phyloP scores from a whole-genome alignment of 2,797 vertebrate genomes.

The Ambastaia sidthimunki region DNA sequence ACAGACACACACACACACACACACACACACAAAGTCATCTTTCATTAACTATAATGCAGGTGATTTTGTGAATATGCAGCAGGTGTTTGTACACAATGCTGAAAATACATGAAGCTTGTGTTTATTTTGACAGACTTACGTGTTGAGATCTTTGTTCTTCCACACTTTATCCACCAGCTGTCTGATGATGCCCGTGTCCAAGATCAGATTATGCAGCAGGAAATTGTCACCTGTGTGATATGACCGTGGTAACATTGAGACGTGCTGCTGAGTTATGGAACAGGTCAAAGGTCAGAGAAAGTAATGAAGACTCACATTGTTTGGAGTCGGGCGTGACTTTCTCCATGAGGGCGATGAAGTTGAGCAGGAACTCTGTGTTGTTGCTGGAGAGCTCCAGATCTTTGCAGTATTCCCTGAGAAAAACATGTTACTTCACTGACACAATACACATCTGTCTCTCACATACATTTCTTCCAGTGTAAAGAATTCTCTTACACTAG shows the following conservation, averaged over 20 bases:
- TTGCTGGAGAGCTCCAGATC: slow-evolving; percentile 95
- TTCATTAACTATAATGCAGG: background rate
- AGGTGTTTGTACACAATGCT: background rate
- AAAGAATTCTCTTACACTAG: too few species aligned
- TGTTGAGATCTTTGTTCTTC: slow-evolving; percentile 95
- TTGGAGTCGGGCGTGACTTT: slow-evolving; percentile 99
- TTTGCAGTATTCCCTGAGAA: slow-evolving; percentile 97
- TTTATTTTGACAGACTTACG: slow-evolving; percentile 71
- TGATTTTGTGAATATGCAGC: background rate
- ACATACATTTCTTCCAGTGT: too few species aligned
- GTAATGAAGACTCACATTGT: slow-evolving; percentile 86
- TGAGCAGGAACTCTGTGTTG: slow-evolving; percentile 98
- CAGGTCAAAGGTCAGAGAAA: background rate
- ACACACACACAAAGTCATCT: background rate
- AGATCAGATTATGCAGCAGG: slow-evolving; percentile 95
- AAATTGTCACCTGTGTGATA: slow-evolving; percentile 87
- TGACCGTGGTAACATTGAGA: background rate
- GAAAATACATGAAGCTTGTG: slow-evolving; percentile 23
- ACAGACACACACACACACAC: background rate
- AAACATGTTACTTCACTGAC: slow-evolving; percentile 33
- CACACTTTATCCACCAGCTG: slow-evolving; percentile 95
- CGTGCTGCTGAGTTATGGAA: background rate
- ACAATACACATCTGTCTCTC: background rate
- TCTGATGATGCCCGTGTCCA: slow-evolving; percentile 96
- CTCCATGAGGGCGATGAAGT: slow-evolving; percentile 99